phyloP scores from a whole-genome alignment of 2,888 invertebrate genomes.

The Megaustenia siamemsis region DNA sequence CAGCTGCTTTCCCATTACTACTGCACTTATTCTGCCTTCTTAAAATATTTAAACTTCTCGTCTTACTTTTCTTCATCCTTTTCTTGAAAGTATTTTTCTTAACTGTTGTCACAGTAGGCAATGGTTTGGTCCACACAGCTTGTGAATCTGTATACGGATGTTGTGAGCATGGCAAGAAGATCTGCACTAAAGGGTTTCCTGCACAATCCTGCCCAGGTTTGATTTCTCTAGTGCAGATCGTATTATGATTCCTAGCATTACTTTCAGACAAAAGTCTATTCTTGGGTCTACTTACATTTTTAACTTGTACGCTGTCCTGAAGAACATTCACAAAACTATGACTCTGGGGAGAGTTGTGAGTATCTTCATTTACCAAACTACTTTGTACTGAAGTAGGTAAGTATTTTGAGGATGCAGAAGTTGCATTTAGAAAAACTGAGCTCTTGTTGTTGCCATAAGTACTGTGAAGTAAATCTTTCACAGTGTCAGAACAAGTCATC shows the following conservation, averaged over 20 bases:
- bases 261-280: neutral
- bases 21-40: slow-evolving; percentile 5
- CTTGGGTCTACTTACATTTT: too few relatives aligned
- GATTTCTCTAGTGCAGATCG: slow-evolving; percentile 13
- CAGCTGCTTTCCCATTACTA: neutral
- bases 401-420: neutral
- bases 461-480: neutral
- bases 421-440: neutral
- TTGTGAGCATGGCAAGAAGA: slow-evolving; percentile 38
- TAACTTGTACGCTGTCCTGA: neutral
- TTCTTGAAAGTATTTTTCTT: slow-evolving; percentile 8
- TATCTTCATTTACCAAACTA: neutral
- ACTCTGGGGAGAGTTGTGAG: neutral
- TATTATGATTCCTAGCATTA: neutral
- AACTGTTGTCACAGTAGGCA: neutral
- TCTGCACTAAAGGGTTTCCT: slow-evolving; percentile 29
- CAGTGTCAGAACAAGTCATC: neutral
- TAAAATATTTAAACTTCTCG: slow-evolving; percentile 15
- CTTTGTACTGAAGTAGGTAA: neutral
- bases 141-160: neutral
- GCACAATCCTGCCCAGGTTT: slow-evolving; percentile 5
- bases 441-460: neutral
- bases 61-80: neutral
- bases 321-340: too few relatives aligned
- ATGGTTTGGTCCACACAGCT: neutral